phyloP scores from a whole-genome alignment of 2,113 vertebrate genomes.

The Cathartes aura region DNA sequence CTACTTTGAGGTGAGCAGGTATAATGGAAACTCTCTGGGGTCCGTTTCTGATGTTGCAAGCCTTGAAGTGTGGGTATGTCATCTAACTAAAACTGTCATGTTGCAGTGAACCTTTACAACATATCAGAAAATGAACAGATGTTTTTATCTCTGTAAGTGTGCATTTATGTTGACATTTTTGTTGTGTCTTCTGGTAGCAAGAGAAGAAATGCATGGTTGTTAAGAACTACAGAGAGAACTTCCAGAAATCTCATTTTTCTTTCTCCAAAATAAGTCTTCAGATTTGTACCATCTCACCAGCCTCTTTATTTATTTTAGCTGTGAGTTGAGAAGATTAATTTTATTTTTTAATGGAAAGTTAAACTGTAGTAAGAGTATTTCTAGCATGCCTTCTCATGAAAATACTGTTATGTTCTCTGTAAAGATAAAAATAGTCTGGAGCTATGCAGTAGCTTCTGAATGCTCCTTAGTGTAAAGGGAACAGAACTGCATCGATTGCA shows the following conservation, averaged over 20 bases:
- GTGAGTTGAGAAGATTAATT: background rate
- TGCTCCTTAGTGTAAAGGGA: background rate
- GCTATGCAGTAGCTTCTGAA: background rate
- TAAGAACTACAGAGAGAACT: background rate
- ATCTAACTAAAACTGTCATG: background rate
- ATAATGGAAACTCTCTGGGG: constrained; percentile 15
- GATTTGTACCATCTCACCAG: background rate
- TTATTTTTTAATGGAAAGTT: background rate
- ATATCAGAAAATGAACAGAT: background rate
- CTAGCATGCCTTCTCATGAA: background rate
- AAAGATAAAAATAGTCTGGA: background rate
- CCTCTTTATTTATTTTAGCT: background rate
- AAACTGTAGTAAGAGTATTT: background rate
- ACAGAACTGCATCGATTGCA: background rate
- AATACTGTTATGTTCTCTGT: background rate
- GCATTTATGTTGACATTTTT: background rate
- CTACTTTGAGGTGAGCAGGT: constrained; percentile 93
- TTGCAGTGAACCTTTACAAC: background rate
- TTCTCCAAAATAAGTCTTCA: background rate
- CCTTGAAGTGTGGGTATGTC: constrained; percentile 65
- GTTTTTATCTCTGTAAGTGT: constrained; percentile 35
- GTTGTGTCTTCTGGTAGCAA: constrained; percentile 17
- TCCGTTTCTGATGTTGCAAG: constrained; percentile 56
- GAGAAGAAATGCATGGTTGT: constrained; percentile 9
- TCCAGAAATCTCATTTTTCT: background rate